Percentiles rank a stretch among this genome's conserved stretches.
Conservation (phyloP, 2,113 vertebrate genomes). For the Chrysochloris asiatica region DNA sequence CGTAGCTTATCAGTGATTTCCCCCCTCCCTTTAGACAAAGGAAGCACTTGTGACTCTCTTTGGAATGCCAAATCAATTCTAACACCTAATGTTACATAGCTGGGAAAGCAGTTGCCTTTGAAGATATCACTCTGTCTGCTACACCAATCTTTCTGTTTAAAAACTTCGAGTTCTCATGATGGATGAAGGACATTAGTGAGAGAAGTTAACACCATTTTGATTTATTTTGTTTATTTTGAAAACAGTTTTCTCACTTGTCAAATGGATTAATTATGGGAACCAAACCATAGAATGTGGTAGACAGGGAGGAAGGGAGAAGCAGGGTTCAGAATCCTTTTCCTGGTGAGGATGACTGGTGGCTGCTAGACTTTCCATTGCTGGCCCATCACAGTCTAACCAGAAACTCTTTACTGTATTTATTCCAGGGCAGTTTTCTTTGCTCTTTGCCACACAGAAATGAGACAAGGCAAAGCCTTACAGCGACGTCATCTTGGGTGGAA, state of each 20-base stretch:
- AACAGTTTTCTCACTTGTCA: slow-evolving; percentile 62
- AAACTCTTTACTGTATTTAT: neutral
- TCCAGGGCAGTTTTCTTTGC: neutral
- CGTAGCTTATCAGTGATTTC: slow-evolving; percentile 62
- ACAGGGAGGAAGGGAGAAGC: neutral
- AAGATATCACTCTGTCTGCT: no score
- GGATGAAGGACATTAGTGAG: slow-evolving; percentile 51
- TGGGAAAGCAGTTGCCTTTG: no score
- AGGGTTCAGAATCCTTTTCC: neutral
- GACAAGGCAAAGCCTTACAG: neutral
- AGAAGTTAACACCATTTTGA: slow-evolving; percentile 57
- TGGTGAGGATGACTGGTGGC: neutral
- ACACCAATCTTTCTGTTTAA: slow-evolving; percentile 52
- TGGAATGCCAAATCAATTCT: slow-evolving; percentile 79
- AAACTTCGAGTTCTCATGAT: neutral
- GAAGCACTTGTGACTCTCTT: slow-evolving; percentile 67
- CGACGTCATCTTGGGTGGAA: neutral
- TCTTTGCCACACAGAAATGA: neutral
- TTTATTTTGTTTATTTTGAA: slow-evolving; percentile 63
- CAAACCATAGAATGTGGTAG: neutral
- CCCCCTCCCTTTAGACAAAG: slow-evolving; percentile 44
- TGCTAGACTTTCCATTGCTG: no score
- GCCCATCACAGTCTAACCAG: neutral
- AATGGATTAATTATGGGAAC: slow-evolving; percentile 62
- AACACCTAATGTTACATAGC: slow-evolving; percentile 50